Evolutionary conservation across 2,888 invertebrate genomes (phyloP).

Genomic region (Eubasilissa splendida): DNA sequence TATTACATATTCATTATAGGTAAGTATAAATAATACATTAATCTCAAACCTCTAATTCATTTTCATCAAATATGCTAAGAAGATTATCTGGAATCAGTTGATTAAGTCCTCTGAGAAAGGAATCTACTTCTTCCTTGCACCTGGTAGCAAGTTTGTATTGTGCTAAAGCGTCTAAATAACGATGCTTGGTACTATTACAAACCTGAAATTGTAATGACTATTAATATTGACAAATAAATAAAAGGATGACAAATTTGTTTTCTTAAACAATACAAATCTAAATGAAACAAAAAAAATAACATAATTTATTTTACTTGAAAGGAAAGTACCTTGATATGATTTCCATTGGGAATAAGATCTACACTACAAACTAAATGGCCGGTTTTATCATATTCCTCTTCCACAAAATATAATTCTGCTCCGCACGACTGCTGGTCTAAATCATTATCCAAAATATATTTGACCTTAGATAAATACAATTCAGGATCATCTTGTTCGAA

Average conservation of each 20-base stretch:
- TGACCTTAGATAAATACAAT: constrained; percentile 92
- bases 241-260: not conserved
- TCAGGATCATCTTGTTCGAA: constrained; percentile 98
- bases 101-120: constrained; percentile 91
- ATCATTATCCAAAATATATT: constrained; percentile 93
- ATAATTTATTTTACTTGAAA: not conserved
- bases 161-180: constrained; percentile 91
- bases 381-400: constrained; percentile 87
- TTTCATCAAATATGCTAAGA: constrained; percentile 95
- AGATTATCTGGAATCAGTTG: constrained; percentile 94
- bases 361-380: constrained; percentile 85
- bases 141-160: constrained; percentile 89
- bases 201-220: constrained; percentile 69
- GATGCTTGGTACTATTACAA: constrained; percentile 81
- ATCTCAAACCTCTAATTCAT: constrained; percentile 88
- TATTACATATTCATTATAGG: too few relatives aligned
- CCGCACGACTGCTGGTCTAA: constrained; percentile 80
- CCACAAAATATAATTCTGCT: constrained; percentile 89
- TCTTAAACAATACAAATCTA: not conserved
- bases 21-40: not conserved
- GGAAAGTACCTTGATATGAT: constrained; percentile 70
- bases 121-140: constrained; percentile 87
- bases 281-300: not conserved
- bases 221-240: not conserved
- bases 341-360: constrained; percentile 89